Base-by-base conservation (phyloP, 2,888 invertebrate species). In the Marasmarcha lunaedactyla region DNA sequence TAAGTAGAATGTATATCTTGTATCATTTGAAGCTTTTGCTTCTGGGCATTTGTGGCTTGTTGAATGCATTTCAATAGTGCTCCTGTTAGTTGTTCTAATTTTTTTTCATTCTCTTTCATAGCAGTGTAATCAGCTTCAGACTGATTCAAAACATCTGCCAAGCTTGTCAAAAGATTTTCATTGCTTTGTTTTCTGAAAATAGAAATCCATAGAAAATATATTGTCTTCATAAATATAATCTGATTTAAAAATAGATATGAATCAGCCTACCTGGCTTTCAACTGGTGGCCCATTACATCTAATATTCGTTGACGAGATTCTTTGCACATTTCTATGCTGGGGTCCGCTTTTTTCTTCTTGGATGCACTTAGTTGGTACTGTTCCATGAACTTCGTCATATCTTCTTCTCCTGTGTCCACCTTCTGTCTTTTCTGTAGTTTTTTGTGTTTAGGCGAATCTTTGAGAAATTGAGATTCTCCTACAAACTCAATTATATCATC, bases 81-180 rank as follows among this genome's bases (percentile, higher is more conserved):
- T 25, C 56, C 57, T 11, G 68, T 62, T 6, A 77, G 51, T 42
- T 74, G 70, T 49, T 77, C 71, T 25, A 79, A 45, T 44, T 72
- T 76, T 48, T 74, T 66, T 46, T 77, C 70, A 60, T 78, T 78
- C 26, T 73, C 72, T 50, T 70, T 74, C 52, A 79, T 57, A 26
- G 52, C 56, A 50, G 54, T 61, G 45, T 65, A 60, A 47, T 81
- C 81, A 38, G 59, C 55, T 47, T 81, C 74, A 26, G 71, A 47
- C 43, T 68, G 59, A 10, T 48, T 45, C 42, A 69, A 49, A 1
- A 76, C 52, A 46, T 72, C 69, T 2, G 59, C 52, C 15, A 81
- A 49, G 46, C 55, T 60, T 40, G 61, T 66, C 5, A 69, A 48
- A 12, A 79, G 47, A 35, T 53, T 55, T 13, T 66, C 59, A 55